A percentile compares a stretch with the other conserved stretches of the same genome.
These are phyloP conservation scores for Drosophila mayaguana DNA, from an alignment of 2,888 invertebrate species.

Conservation along the genomic window DNA sequence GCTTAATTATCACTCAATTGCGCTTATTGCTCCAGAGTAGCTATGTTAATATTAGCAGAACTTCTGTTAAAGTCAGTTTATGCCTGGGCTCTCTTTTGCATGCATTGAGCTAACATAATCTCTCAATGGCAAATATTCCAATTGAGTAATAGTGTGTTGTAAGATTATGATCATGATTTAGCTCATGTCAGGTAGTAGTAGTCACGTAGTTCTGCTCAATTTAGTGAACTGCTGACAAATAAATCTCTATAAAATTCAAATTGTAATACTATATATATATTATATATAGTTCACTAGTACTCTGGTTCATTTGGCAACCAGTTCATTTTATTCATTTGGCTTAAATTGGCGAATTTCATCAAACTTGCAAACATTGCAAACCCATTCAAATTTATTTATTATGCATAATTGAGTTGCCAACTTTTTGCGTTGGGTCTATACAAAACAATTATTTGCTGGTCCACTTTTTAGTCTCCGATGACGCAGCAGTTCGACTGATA, in stretches of 20 bases:
- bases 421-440: background rate
- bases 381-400: conserved; percentile 22
- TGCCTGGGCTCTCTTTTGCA: background rate
- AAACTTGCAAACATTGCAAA: conserved; percentile 1
- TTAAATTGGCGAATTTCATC: background rate
- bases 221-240: background rate
- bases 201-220: background rate
- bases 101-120: background rate
- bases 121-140: background rate
- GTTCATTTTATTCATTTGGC: background rate
- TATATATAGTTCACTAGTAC: background rate
- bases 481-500: conserved; percentile 41
- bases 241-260: background rate
- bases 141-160: no score
- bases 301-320: background rate
- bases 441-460: conserved; percentile 41
- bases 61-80: background rate
- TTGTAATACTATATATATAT: no score
- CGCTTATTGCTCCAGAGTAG: background rate
- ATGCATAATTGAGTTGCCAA: conserved; percentile 27
- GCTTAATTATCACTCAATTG: background rate
- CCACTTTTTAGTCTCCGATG: conserved; percentile 24
- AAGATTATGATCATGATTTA: background rate
- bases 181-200: no score
- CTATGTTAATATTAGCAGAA: background rate